A percentile compares a stretch with the other conserved stretches of the same genome.
phyloP scores from a whole-genome alignment of 2,113 vertebrate species.

The Ameiurus melas region DNA sequence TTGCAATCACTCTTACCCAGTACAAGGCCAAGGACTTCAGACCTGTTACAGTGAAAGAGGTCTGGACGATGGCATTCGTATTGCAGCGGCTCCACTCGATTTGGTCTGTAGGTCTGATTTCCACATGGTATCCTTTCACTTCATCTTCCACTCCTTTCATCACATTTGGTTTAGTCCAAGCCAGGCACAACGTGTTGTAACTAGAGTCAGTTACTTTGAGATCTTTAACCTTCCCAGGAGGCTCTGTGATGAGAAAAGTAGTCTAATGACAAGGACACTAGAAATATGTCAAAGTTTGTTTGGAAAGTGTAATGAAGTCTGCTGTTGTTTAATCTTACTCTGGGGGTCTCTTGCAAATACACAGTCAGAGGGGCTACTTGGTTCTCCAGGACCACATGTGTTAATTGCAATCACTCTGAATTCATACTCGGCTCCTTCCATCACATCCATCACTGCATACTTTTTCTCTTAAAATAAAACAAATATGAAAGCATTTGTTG shows the following conservation, averaged over 20 bases:
- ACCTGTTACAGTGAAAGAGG: slow-evolving; percentile 78
- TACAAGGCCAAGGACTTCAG: slow-evolving; percentile 75
- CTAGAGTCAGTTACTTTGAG: slow-evolving; percentile 79
- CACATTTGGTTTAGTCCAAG: slow-evolving; percentile 78
- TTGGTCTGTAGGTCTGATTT: slow-evolving; percentile 73
- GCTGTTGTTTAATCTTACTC: slow-evolving; percentile 66
- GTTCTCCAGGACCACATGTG: slow-evolving; percentile 79
- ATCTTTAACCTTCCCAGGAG: slow-evolving; percentile 79
- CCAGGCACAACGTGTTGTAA: slow-evolving; percentile 76
- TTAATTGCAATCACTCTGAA: slow-evolving; percentile 86
- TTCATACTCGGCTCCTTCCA: slow-evolving; percentile 82
- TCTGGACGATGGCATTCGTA: slow-evolving; percentile 61
- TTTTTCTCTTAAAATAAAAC: slow-evolving; percentile 71
- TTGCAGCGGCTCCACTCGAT: slow-evolving; percentile 82
- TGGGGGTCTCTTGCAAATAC: slow-evolving; percentile 76
- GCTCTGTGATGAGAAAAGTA: slow-evolving; percentile 68
- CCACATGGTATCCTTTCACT: slow-evolving; percentile 83
- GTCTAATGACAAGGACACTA: not conserved
- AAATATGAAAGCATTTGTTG: not conserved
- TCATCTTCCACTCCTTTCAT: slow-evolving; percentile 66
- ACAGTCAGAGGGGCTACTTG: slow-evolving; percentile 76
- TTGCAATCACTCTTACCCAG: slow-evolving; percentile 79
- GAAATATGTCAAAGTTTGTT: not conserved
- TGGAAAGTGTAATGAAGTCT: not conserved
- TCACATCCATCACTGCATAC: slow-evolving; percentile 73